Base-by-base conservation (phyloP, 2,888 invertebrate species). In the Chorisops tibialis region DNA sequence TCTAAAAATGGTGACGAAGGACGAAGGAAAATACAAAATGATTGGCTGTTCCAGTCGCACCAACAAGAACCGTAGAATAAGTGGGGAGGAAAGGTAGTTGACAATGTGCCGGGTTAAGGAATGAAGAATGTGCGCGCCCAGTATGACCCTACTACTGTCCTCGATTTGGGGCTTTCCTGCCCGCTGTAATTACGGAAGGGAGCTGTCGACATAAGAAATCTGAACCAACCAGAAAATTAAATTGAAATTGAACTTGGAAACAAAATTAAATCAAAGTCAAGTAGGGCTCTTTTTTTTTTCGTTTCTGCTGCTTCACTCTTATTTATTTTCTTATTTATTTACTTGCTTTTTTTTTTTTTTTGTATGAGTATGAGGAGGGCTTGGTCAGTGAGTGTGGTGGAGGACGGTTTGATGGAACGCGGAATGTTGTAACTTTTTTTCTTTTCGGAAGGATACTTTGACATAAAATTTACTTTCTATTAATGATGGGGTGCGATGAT, bases 211-310 rank as follows among this genome's bases (percentile, higher is more conserved):
- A 43, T 56, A 30, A 43, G 56, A 56, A 56, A 56, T 56, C 30
- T 18, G 45, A 56, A 30, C 56, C 45, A 56, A 30, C 56, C 45
- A 35, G 56, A 56, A 56, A 56, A 56, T 56, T 56, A 56, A 56
- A 56, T 56, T 56, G 56, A 56, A 56, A 56, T 56, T 56, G 56
- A 56, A 56, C 56, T 56, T 56, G 43, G 56, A 56, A 56, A 56
- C 56, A 45, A 56, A 56, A 56, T 56, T 56, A 56, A 56, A 56
- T 56, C 56, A 56, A 56, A 56, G 56, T 56, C 43, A 56, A 56
- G 56, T 30, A 30, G 52, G 21, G 43, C 43, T 14, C 30, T 16
- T 24, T 56, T 30, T 30, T 30, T 30, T 39, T 22, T 52, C 12
- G 12, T 14, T 18, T 39, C 11, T 54, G 41, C 24, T 54, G 18